Percentiles rank a stretch among this genome's conserved stretches.
These are phyloP conservation scores for Dicyrtomina minuta DNA, from an alignment of 2,888 invertebrate genomes.

Conservation along the genomic window DNA sequence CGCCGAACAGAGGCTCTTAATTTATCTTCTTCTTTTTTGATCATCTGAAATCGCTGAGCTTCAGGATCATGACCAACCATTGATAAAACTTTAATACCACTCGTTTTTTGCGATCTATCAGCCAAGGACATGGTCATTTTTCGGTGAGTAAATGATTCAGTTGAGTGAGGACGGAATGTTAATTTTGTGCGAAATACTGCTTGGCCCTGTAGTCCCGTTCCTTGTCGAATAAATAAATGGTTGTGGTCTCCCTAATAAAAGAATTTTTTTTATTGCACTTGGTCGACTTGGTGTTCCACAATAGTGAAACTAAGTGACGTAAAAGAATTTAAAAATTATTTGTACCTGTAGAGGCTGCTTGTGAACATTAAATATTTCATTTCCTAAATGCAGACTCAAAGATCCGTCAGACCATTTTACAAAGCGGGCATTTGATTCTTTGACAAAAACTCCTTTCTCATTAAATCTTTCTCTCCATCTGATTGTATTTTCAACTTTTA, in stretches of 20 bases:
- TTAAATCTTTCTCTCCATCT: slow-evolving; percentile 87
- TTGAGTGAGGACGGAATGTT: slow-evolving; percentile 96
- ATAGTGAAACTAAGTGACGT: background rate
- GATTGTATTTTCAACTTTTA: slow-evolving; percentile 96
- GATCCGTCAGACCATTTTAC: slow-evolving; percentile 98
- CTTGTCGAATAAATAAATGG: slow-evolving; percentile 95
- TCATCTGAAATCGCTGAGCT: slow-evolving; percentile 82
- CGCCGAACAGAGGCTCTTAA: slow-evolving; percentile 81
- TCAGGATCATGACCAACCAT: slow-evolving; percentile 94
- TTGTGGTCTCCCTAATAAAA: slow-evolving; percentile 84
- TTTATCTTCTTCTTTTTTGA: slow-evolving; percentile 98
- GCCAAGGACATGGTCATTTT: slow-evolving; percentile 98
- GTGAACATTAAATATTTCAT: slow-evolving; percentile 97
- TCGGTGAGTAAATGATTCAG: slow-evolving; percentile 96
- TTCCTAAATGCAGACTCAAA: slow-evolving; percentile 92
- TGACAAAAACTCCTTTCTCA: slow-evolving; percentile 72
- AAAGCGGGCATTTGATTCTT: slow-evolving; percentile 92
- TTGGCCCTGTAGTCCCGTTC: slow-evolving; percentile 95
- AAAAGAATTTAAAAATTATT: background rate
- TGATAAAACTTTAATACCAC: slow-evolving; percentile 92
- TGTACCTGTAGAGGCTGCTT: slow-evolving; percentile 79
- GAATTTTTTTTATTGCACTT: slow-evolving; percentile 28
- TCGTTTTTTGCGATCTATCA: slow-evolving; percentile 88
- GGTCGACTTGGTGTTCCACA: background rate
- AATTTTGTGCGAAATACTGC: slow-evolving; percentile 95